Evolutionary conservation across 1,140 invertebrate genomes (phyloP).

Genomic region (Cardiocondyla obscurior): DNA sequence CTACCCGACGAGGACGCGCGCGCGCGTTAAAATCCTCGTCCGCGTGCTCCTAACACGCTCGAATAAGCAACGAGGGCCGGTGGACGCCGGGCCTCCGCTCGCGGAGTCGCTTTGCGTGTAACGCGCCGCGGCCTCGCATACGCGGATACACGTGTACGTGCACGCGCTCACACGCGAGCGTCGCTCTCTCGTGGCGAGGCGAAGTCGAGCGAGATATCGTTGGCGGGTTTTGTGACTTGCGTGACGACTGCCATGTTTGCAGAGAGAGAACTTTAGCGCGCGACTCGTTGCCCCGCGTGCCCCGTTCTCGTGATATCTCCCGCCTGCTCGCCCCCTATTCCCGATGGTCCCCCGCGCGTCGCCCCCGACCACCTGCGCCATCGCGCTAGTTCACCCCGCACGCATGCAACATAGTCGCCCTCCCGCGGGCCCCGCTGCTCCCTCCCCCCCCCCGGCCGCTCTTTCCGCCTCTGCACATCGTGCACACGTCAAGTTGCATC

Average conservation of each 20-base stretch:
- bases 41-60: slow-evolving; percentile 21
- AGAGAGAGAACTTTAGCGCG: slow-evolving; percentile 70
- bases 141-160: background rate
- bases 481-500: slow-evolving; percentile 40
- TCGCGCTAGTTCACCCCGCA: slow-evolving; percentile 33
- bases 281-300: slow-evolving; percentile 56
- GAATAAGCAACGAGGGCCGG: slow-evolving; percentile 25
- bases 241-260: slow-evolving; percentile 83
- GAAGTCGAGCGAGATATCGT: slow-evolving; percentile 76
- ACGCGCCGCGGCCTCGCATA: background rate
- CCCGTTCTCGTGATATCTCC: slow-evolving; percentile 17
- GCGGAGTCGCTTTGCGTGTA: slow-evolving; percentile 33
- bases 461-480: background rate
- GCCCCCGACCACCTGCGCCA: slow-evolving; percentile 56
- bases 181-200: slow-evolving; percentile 61
- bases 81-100: background rate
- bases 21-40: slow-evolving; percentile 29
- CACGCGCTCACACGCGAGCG: background rate
- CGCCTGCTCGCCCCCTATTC: background rate
- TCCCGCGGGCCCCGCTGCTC: background rate
- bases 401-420: slow-evolving; percentile 43
- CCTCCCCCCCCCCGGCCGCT: background rate
- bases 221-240: slow-evolving; percentile 75
- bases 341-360: background rate
- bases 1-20: slow-evolving; percentile 12